Evolutionary conservation across 2,797 vertebrate species (phyloP).

Genomic region (Enteromius anoplus): DNA sequence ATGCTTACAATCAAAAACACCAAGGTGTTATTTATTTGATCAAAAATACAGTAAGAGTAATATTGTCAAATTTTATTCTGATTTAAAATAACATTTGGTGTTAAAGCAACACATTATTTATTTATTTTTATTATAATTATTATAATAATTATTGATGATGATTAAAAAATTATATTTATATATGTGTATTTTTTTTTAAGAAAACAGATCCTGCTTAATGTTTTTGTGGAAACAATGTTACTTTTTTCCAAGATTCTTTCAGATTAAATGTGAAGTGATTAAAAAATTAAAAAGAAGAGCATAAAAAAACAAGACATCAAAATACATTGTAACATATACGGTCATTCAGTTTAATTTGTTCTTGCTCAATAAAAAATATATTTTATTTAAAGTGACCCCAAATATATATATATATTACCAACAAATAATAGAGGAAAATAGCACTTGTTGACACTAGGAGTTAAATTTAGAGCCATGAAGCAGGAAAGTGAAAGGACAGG

Average conservation of each 20-base stretch:
- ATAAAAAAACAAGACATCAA: not conserved
- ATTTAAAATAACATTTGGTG: not conserved
- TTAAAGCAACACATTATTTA: not conserved
- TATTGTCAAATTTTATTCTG: not conserved
- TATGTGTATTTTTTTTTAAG: too few relatives aligned
- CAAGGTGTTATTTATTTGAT: not conserved
- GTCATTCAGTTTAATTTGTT: not conserved
- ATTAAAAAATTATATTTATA: too few relatives aligned
- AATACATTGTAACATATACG: not conserved
- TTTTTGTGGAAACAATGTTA: not conserved
- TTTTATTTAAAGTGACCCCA: not conserved
- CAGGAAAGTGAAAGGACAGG: conserved; percentile 27
- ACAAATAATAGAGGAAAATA: not conserved
- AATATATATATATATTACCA: not conserved
- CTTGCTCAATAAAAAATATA: not conserved
- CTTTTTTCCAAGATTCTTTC: not conserved
- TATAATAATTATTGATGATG: not conserved
- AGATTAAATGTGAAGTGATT: not conserved
- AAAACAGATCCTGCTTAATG: not conserved
- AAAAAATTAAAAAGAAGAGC: not conserved
- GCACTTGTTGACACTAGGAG: conserved; percentile 15
- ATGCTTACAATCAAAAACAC: not conserved
- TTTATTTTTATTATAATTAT: too few relatives aligned
- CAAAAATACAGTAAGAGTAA: not conserved
- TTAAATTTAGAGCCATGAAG: not conserved